A percentile compares a stretch with the other conserved stretches of the same genome.
phyloP scores from a whole-genome alignment of 2,888 invertebrate genomes.

The Eremobia ochroleuca region DNA sequence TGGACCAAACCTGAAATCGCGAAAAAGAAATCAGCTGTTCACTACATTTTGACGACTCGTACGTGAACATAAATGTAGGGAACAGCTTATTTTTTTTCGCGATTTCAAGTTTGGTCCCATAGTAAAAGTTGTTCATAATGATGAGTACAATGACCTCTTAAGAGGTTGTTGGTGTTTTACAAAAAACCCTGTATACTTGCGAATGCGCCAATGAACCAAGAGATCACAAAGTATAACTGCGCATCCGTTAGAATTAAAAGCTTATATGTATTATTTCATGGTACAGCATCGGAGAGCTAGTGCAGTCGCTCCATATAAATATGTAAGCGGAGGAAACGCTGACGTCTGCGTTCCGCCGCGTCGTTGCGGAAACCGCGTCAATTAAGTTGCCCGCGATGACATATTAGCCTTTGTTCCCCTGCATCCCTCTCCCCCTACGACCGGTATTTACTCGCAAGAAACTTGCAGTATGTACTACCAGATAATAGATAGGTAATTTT shows the following conservation, averaged over 20 bases:
- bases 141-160: no score
- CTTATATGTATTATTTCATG: slow-evolving; percentile 72
- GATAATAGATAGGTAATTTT: slow-evolving; percentile 71
- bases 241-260: slow-evolving; percentile 69
- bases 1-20: no score
- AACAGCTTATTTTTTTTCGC: no score
- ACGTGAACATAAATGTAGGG: no score
- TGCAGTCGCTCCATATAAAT: slow-evolving; percentile 83
- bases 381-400: slow-evolving; percentile 90
- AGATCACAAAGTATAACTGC: slow-evolving; percentile 19
- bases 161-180: no score
- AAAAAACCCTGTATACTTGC: no score
- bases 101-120: no score
- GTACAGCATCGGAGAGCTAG: slow-evolving; percentile 56
- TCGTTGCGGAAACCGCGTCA: slow-evolving; percentile 90
- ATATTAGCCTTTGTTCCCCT: slow-evolving; percentile 89
- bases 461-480: slow-evolving; percentile 69
- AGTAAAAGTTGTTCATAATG: no score
- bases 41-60: no score
- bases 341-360: slow-evolving; percentile 89
- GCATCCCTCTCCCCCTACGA: slow-evolving; percentile 71
- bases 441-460: slow-evolving; percentile 83
- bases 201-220: slow-evolving; percentile 5
- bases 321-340: slow-evolving; percentile 88
- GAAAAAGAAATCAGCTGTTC: no score